Base-by-base conservation (phyloP, 2,113 vertebrate genomes). In the Chloebia gouldiae region DNA sequence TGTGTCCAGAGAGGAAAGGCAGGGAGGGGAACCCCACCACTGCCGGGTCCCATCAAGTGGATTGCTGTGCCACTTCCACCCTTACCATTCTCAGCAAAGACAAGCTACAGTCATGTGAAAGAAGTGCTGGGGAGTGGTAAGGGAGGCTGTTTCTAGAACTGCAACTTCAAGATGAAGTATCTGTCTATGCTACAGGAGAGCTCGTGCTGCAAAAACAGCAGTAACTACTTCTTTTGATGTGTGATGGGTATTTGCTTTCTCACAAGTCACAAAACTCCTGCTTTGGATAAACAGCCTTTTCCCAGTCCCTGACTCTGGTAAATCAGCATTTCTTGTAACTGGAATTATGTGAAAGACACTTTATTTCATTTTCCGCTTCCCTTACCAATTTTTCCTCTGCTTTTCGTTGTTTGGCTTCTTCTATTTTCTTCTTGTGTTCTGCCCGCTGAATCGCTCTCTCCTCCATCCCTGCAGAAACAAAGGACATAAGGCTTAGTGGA, bases 311-410 rank as follows among this genome's bases (percentile, higher is more conserved):
- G 50, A 40, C 19, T 51, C 23, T 42, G 20, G 18, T 83, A 80
- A 90, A 66, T 13, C 35, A 86, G 30, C 13, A 44, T 70, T 94
- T 85, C 47, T 88, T 81, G 21, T 73, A 50, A 73, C 15, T 88
- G 25, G 23, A 83, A 88, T 70, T 19, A 28, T 25, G 9, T 65
- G 63, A 80, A 63, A 80, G 53, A 86, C 18, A 49, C 30, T 68
- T 56, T 17, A 35, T 71, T 83, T 86, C 2, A 51, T 56, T 90
- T 92, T 86, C 59, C 20, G 39, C 24, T 84, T 84, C 93, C 93
- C 96, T 97, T 97, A 98, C 98, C 97, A 98, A 53, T 97, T 98
- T 99, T 64, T 99, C 98, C 28, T 99, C 98, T 91, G 99, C 98
- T 95, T 97, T 98, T 95, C 63, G 98, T 91, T 91, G 98, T 95